Conservation (phyloP, 2,888 invertebrate species). For the Ochropleura leucogaster region DNA sequence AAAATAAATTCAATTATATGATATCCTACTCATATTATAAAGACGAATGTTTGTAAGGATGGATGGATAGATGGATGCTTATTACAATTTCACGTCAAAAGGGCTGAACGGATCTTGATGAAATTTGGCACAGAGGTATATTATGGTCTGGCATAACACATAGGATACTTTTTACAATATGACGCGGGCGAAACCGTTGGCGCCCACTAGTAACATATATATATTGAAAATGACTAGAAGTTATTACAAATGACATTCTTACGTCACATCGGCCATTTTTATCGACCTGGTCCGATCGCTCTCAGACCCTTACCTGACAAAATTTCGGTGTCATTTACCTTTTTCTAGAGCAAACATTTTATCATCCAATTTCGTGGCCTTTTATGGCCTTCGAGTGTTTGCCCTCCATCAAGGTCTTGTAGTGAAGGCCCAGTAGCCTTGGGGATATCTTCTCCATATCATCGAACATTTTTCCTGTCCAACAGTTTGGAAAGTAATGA, state of each 20-base stretch:
- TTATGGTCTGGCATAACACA: too few species aligned
- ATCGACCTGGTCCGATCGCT: not conserved
- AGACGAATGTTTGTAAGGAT: too few species aligned
- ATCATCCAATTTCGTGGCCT: slow-evolving; percentile 23
- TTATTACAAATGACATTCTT: not conserved
- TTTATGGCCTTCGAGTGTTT: slow-evolving; percentile 11
- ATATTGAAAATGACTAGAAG: not conserved
- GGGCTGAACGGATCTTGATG: too few species aligned
- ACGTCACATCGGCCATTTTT: not conserved
- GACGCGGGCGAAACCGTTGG: too few species aligned
- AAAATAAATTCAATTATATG: too few species aligned
- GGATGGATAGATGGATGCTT: too few species aligned
- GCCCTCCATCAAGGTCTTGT: slow-evolving; percentile 5
- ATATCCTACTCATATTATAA: too few species aligned
- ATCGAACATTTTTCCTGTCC: slow-evolving; percentile 31
- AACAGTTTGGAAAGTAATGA: slow-evolving; percentile 55
- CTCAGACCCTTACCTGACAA: slow-evolving; percentile 16
- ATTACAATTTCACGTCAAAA: too few species aligned
- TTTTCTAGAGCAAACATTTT: slow-evolving; percentile 36
- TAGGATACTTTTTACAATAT: too few species aligned
- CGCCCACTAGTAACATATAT: too few species aligned
- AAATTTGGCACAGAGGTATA: too few species aligned
- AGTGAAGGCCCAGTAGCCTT: slow-evolving; percentile 13
- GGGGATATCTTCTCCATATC: slow-evolving; percentile 28
- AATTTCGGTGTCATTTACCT: slow-evolving; percentile 29